Conservation (phyloP, 2,888 invertebrate species). For the Drosophila anomalata region DNA sequence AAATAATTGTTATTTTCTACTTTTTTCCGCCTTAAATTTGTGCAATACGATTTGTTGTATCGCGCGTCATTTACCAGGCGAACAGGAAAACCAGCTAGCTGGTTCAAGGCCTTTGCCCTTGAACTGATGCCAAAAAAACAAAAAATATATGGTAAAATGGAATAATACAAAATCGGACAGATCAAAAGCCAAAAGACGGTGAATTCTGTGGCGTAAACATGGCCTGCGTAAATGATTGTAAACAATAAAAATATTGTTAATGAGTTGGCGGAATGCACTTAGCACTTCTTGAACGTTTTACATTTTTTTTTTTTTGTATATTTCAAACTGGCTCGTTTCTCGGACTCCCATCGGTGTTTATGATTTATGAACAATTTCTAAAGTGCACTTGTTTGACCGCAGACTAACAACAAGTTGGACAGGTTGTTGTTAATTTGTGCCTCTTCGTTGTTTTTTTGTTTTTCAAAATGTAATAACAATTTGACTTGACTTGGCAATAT, state of each 20-base stretch:
- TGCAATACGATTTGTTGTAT: no score
- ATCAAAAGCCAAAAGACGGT: constrained; percentile 43
- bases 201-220: constrained; percentile 14
- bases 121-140: constrained; percentile 39
- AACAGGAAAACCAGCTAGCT: no score
- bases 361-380: constrained; percentile 80
- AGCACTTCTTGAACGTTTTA: constrained; percentile 68
- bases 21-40: no score
- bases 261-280: constrained; percentile 64
- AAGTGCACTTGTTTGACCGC: constrained; percentile 82
- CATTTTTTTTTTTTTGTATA: constrained; percentile 41
- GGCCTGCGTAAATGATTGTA: constrained; percentile 41
- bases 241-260: constrained; percentile 56
- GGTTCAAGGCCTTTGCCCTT: constrained; percentile 57
- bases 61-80: no score
- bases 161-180: constrained; percentile 48
- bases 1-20: no score
- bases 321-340: constrained; percentile 53
- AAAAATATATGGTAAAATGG: background rate
- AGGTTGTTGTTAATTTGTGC: constrained; percentile 50
- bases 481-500: constrained; percentile 56
- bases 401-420: constrained; percentile 72
- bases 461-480: constrained; percentile 69
- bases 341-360: constrained; percentile 49
- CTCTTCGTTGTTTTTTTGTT: constrained; percentile 26